Evolutionary conservation across 2,113 vertebrate species (phyloP).

Genomic region (Cyprinodon variegatus): DNA sequence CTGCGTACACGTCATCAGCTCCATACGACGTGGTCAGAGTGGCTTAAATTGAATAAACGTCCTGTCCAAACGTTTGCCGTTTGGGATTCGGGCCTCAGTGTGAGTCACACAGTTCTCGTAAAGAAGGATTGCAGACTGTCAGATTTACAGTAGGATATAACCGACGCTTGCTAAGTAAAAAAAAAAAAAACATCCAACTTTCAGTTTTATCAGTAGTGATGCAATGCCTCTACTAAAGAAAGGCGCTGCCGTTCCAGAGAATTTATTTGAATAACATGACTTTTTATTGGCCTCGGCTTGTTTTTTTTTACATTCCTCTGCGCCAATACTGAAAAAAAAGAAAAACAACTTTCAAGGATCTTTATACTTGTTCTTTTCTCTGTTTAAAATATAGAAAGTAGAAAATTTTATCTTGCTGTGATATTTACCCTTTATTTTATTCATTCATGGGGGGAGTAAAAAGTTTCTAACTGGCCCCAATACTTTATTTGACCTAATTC

Average conservation of each 20-base stretch:
- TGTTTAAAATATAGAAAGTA: too few relatives aligned
- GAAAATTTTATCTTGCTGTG: too few relatives aligned
- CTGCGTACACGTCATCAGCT: background rate
- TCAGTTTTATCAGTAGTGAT: background rate
- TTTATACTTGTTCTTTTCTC: too few relatives aligned
- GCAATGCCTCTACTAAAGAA: background rate
- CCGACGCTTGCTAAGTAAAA: conserved; percentile 6
- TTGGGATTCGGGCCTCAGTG: conserved; percentile 26
- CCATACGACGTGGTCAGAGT: background rate
- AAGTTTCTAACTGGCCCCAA: too few relatives aligned
- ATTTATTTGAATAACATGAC: background rate
- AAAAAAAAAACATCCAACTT: conserved; percentile 7
- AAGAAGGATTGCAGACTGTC: conserved; percentile 22
- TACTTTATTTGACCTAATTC: too few relatives aligned
- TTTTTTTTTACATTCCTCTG: background rate
- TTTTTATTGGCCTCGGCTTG: background rate
- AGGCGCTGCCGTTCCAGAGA: background rate
- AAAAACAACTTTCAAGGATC: too few relatives aligned
- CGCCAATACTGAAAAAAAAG: background rate
- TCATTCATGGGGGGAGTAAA: too few relatives aligned
- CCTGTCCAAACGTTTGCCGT: conserved; percentile 48
- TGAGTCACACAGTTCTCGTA: conserved; percentile 14
- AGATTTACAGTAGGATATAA: conserved; percentile 27
- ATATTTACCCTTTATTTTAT: too few relatives aligned
- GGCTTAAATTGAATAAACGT: conserved; percentile 14